Percentiles rank a stretch among this genome's conserved stretches.
These are phyloP conservation scores for Zaprionus vittiger DNA, from an alignment of 1,140 invertebrate species.

Conservation along the genomic window DNA sequence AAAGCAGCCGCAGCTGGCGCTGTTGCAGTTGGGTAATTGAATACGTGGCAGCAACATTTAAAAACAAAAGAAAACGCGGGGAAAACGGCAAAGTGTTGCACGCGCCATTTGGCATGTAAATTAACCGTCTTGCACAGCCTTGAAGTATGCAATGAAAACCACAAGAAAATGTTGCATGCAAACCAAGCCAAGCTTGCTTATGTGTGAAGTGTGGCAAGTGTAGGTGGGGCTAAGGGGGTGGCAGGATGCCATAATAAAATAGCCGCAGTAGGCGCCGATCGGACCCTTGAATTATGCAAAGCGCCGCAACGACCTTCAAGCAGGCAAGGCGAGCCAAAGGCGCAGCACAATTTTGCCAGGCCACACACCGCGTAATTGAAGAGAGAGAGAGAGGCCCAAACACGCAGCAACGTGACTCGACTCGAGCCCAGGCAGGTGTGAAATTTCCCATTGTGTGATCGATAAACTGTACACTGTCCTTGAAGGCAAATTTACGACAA, in stretches of 20 bases:
- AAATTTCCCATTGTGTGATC: constrained; percentile 81
- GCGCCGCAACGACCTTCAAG: background rate
- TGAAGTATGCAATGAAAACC: constrained; percentile 73
- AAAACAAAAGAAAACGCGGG: constrained; percentile 33
- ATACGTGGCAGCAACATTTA: constrained; percentile 42
- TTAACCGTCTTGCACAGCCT: constrained; percentile 54
- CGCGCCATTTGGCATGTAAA: constrained; percentile 71
- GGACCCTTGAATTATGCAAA: constrained; percentile 10
- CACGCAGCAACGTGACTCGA: constrained; percentile 2
- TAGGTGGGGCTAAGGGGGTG: constrained; percentile 3
- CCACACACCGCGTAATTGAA: background rate
- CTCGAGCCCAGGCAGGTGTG: constrained; percentile 52
- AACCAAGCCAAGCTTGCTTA: constrained; percentile 13
- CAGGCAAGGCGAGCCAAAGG: background rate
- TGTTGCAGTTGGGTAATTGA: constrained; percentile 58
- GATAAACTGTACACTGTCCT: constrained; percentile 68
- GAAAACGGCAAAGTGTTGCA: constrained; percentile 19
- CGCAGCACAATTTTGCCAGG: constrained; percentile 1
- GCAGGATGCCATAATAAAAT: constrained; percentile 9
- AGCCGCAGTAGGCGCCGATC: background rate
- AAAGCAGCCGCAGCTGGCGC: constrained; percentile 30
- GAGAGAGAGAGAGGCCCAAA: background rate
- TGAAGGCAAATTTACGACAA: constrained; percentile 75
- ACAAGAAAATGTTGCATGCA: constrained; percentile 57
- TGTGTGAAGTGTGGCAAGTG: constrained; percentile 68